These are phyloP conservation scores for Nomada ruficornis DNA, from an alignment of 2,888 invertebrate genomes.

Conservation along the genomic window DNA sequence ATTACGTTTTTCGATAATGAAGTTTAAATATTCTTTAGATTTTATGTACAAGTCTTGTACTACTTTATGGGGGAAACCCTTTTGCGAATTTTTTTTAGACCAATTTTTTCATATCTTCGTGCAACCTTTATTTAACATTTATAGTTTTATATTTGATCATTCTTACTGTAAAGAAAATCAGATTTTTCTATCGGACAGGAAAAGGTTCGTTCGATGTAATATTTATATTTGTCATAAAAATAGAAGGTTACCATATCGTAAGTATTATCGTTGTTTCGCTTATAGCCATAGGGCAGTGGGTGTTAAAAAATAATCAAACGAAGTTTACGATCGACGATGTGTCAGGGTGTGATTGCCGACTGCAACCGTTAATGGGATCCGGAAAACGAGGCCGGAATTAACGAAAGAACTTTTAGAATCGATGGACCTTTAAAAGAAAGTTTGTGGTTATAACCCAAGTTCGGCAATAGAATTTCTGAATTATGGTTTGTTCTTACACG, in stretches of 20 bases:
- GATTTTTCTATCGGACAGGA: too few relatives aligned
- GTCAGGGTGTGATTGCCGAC: slow-evolving; percentile 35
- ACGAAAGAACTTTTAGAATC: slow-evolving; percentile 58
- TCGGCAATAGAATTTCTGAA: slow-evolving; percentile 62
- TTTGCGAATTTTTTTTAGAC: too few relatives aligned
- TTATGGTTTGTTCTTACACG: slow-evolving; percentile 59
- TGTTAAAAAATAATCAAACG: slow-evolving; percentile 23
- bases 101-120: too few relatives aligned
- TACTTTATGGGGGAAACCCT: too few relatives aligned
- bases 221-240: too few relatives aligned
- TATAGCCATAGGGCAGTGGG: background rate
- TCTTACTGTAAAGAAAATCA: too few relatives aligned
- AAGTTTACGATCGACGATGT: slow-evolving; percentile 18
- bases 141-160: too few relatives aligned
- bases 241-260: too few relatives aligned
- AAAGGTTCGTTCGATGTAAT: too few relatives aligned
- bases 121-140: too few relatives aligned
- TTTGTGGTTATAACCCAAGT: slow-evolving; percentile 59
- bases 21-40: background rate
- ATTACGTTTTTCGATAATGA: background rate
- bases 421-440: slow-evolving; percentile 62
- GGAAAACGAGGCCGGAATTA: slow-evolving; percentile 54
- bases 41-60: too few relatives aligned
- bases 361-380: slow-evolving; percentile 41
- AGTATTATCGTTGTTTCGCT: too few relatives aligned